Conservation (phyloP, 2,113 vertebrate species). For the Plecturocebus donacophilus region DNA sequence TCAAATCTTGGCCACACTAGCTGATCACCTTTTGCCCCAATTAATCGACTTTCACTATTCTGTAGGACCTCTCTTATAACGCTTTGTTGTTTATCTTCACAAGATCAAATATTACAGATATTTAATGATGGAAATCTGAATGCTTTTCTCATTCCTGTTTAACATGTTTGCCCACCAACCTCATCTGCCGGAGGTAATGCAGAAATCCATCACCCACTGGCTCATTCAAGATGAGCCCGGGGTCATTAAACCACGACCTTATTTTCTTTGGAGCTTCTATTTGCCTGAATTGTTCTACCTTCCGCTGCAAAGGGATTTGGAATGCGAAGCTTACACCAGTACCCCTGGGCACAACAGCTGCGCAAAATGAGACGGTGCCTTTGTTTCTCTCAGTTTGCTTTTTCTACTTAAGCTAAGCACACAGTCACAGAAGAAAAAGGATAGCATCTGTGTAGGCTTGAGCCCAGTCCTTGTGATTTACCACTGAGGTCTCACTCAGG, state of each 20-base stretch:
- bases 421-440: background rate
- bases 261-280: background rate
- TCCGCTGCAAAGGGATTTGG: background rate
- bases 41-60: background rate
- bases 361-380: background rate
- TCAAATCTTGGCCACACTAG: background rate
- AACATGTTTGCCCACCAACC: background rate
- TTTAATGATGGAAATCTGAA: background rate
- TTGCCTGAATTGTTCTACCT: background rate
- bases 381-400: background rate
- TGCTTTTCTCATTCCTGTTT: background rate
- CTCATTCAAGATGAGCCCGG: background rate
- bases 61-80: background rate
- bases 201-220: background rate
- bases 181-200: background rate
- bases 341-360: background rate
- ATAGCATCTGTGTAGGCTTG: background rate
- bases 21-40: too few relatives aligned
- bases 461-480: background rate
- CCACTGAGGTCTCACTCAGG: background rate
- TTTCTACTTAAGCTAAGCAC: background rate
- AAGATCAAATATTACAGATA: background rate
- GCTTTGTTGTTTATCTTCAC: background rate
- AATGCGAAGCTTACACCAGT: background rate
- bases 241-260: background rate